phyloP scores from a whole-genome alignment of 2,888 invertebrate genomes.

The Nephrotoma appendiculata region DNA sequence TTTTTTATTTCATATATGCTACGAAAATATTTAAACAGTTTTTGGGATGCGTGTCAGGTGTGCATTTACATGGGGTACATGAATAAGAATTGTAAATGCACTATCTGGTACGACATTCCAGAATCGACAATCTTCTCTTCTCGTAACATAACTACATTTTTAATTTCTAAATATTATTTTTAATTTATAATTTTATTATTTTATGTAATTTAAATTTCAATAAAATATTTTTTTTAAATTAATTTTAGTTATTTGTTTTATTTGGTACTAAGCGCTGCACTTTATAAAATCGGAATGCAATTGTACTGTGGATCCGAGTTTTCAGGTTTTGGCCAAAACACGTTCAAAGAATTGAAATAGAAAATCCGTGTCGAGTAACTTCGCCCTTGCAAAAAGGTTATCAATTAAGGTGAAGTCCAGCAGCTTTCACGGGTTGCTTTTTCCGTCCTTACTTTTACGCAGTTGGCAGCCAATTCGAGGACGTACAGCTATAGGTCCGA shows the following conservation, averaged over 20 bases:
- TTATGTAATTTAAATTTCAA: neutral
- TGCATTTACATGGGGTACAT: conserved; percentile 78
- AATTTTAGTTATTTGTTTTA: neutral
- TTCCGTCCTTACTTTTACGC: too few relatives aligned
- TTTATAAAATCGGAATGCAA: too few relatives aligned
- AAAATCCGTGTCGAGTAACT: too few relatives aligned
- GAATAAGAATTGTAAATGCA: conserved; percentile 86
- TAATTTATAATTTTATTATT: neutral
- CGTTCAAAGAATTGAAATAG: too few relatives aligned
- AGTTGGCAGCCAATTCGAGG: too few relatives aligned
- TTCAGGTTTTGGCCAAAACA: too few relatives aligned
- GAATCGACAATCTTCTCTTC: conserved; percentile 36
- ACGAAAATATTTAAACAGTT: conserved; percentile 22
- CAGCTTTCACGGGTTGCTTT: too few relatives aligned
- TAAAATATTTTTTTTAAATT: neutral
- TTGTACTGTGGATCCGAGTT: too few relatives aligned
- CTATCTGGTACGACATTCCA: conserved; percentile 99
- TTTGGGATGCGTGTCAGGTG: conserved; percentile 93
- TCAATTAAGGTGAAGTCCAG: too few relatives aligned
- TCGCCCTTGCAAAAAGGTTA: too few relatives aligned
- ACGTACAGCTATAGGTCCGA: too few relatives aligned
- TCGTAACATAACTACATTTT: neutral
- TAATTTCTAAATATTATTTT: neutral
- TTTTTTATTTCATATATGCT: conserved; percentile 2
- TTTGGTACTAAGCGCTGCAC: neutral